Evolutionary conservation across 2,797 vertebrate species (phyloP), one percentile per base, ranked within the genome.

Genomic region (Thunnus albacares): DNA sequence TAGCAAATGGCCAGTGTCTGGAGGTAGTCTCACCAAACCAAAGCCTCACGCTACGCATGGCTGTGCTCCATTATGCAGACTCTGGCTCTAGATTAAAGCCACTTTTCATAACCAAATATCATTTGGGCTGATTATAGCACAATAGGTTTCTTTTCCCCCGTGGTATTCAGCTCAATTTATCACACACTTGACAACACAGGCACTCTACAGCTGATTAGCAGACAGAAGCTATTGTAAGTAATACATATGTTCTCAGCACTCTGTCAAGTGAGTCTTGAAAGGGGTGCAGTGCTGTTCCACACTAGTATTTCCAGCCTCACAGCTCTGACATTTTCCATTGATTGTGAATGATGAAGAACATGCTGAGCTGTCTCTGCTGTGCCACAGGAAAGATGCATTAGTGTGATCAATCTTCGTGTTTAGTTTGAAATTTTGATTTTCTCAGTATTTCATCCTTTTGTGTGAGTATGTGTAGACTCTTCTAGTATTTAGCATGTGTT

Each of bases 31-130:
- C 71, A 15, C 81, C 75, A 79, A 78, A 81, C 67, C 74, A 69
- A 59, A 70, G 58, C 51, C 64, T 79, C 26, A 5, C 7, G 71
- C 55, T 20, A 58, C 18, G 63, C 79, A 67, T 84, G 85, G 78
- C 75, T 79, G 70, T 76, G 87, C 87, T 85, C 81, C 87, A 90
- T 92, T 92, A 90, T 84, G 55, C 84, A 84, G 75, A 64, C 72
- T 84, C 74, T 77, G 53, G 72, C 72, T 88, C 45, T 22, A 91
- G 90, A 93, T 93, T 92, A 90, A 88, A 91, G 82, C 71, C 75
- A 90, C 91, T 94, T 88, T 89, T 93, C 90, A 91, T 81, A 81
- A 87, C 73, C 75, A 90, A 90, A 91, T 84, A 85, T 89, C 26
- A 85, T 90, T 89, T 83, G 14, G 51, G 41, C 56, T 77, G 74